phyloP scores from a whole-genome alignment of 2,888 invertebrate species.

The Drosophila hamatofila region DNA sequence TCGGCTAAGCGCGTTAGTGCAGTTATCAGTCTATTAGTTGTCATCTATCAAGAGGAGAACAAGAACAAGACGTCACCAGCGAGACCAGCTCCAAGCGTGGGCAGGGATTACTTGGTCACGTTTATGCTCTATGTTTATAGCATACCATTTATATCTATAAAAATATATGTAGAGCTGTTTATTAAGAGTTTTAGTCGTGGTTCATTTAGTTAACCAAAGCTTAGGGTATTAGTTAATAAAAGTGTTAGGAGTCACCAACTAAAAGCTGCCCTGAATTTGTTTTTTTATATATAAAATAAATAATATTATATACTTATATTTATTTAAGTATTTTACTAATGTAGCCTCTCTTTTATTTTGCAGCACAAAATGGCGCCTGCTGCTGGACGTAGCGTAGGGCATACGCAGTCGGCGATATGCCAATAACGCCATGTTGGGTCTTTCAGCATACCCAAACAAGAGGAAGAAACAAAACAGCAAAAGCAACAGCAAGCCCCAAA shows the following conservation, averaged over 20 bases:
- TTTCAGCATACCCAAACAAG: constrained; percentile 39
- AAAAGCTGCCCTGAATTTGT: too few species aligned
- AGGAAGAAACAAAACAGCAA: constrained; percentile 2
- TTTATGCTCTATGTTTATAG: constrained; percentile 47
- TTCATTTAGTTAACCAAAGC: background rate
- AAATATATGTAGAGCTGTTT: constrained; percentile 4
- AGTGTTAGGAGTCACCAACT: too few species aligned
- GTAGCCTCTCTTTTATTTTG: too few species aligned
- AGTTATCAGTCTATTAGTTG: constrained; percentile 77
- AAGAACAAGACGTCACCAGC: constrained; percentile 6
- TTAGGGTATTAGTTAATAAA: background rate
- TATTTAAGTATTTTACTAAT: too few species aligned
- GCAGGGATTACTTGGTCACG: constrained; percentile 44
- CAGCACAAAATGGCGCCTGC: constrained; percentile 61
- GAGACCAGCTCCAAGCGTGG: constrained; percentile 32
- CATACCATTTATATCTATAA: constrained; percentile 38
- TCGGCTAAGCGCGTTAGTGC: constrained; percentile 70
- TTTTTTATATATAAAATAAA: too few species aligned
- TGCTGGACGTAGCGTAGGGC: constrained; percentile 53
- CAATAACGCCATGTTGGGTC: constrained; percentile 59
- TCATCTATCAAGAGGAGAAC: constrained; percentile 52
- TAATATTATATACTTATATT: too few species aligned
- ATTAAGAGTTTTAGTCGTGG: background rate
- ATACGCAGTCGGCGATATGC: constrained; percentile 46
- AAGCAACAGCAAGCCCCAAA: constrained; percentile 19